Conservation (phyloP, 2,113 vertebrate species). For the Empidonax alnorum region DNA sequence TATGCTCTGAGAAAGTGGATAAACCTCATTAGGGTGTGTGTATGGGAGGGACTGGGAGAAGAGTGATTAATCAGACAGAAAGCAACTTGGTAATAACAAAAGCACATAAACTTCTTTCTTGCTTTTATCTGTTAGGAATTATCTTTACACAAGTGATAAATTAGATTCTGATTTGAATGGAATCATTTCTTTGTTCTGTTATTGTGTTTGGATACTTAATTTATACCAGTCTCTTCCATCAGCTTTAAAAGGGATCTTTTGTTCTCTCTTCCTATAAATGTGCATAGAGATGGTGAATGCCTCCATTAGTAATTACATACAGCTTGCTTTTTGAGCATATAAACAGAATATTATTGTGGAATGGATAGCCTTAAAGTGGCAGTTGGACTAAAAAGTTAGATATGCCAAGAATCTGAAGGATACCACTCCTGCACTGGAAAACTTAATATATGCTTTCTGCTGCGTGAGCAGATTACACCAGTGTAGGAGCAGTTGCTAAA, state of each 20-base stretch:
- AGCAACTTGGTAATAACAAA: neutral
- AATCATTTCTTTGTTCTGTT: neutral
- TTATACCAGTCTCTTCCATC: neutral
- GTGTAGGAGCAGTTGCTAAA: neutral
- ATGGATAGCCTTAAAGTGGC: neutral
- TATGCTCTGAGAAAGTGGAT: neutral
- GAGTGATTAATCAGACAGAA: neutral
- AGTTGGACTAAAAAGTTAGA: neutral
- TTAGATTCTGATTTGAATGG: constrained; percentile 3
- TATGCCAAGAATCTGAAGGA: neutral
- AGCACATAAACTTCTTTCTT: neutral
- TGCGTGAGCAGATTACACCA: neutral
- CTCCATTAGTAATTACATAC: neutral
- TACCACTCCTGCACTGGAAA: neutral
- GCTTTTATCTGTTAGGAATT: neutral
- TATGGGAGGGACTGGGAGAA: neutral
- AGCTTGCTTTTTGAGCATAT: neutral
- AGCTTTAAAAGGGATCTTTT: constrained; percentile 1
- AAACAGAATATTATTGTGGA: neutral
- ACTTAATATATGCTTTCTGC: neutral
- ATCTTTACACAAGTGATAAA: constrained; percentile 5
- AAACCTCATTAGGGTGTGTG: neutral
- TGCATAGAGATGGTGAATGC: neutral
- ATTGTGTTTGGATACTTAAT: neutral
- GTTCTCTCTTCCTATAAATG: constrained; percentile 8